Evolutionary conservation across 2,113 vertebrate species (phyloP).

Genomic region (Oryzias celebensis): DNA sequence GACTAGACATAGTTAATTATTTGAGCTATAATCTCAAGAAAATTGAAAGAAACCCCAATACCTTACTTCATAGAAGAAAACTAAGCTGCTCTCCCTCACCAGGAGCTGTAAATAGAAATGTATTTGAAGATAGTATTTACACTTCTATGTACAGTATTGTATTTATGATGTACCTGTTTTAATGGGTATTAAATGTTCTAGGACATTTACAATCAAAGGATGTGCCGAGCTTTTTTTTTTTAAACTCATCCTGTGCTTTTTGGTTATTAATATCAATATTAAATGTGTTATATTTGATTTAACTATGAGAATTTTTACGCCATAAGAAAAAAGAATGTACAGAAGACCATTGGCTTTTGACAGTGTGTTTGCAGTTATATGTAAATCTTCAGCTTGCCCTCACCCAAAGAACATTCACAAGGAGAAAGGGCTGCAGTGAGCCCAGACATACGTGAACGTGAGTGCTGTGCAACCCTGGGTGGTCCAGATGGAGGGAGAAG

Average conservation of each 20-base stretch:
- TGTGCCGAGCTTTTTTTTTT: slow-evolving; percentile 50
- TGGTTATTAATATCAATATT: neutral
- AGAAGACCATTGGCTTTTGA: no score
- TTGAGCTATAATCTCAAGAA: slow-evolving; percentile 77
- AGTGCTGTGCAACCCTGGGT: no score
- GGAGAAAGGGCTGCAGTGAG: no score
- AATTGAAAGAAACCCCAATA: slow-evolving; percentile 79
- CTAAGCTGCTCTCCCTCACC: slow-evolving; percentile 89
- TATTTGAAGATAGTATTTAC: slow-evolving; percentile 85
- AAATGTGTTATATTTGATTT: neutral
- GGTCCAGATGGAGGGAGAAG: no score
- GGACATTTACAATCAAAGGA: slow-evolving; percentile 81
- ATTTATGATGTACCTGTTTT: slow-evolving; percentile 95
- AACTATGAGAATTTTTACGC: no score
- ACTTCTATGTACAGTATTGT: slow-evolving; percentile 95
- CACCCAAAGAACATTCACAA: no score
- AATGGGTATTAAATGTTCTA: slow-evolving; percentile 93
- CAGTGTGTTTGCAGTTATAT: no score
- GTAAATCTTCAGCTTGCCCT: no score
- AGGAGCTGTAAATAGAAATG: slow-evolving; percentile 89
- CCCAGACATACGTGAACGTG: no score
- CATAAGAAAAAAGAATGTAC: no score
- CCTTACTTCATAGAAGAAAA: slow-evolving; percentile 81
- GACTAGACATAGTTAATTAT: slow-evolving; percentile 61
- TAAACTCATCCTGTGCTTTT: neutral